Evolutionary conservation across 2,888 invertebrate genomes (phyloP), one percentile per base, ranked within the genome.

Genomic region (Scelioninae gen. 1): DNA sequence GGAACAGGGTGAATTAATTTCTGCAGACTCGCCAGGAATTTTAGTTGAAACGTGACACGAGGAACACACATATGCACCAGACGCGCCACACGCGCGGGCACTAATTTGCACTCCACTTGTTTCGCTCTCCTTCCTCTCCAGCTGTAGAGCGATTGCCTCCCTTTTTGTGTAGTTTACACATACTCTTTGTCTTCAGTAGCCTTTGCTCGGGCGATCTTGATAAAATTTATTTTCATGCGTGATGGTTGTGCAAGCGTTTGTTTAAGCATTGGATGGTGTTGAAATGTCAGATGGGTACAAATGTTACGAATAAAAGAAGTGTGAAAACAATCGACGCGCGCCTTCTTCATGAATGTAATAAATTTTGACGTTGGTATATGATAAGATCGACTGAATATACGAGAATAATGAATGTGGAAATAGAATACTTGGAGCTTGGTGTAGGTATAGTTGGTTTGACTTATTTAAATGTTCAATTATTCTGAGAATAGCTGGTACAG

Each of bases 151-250:
- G n/a, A n/a, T n/a, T n/a, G n/a, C n/a, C n/a, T n/a, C n/a, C n/a
- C n/a, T n/a, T n/a, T n/a, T n/a, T n/a, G n/a, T n/a, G n/a, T n/a
- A n/a, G n/a, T n/a, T n/a, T 65, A 34, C 58, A 51, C 32, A 29
- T 56, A 60, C 53, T 58, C 68, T 76, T 79, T 79, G 79, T 72
- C 79, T 72, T 71, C 56, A 63, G 69, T 60, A 45, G 76, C 47
- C 68, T 69, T 31, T n/a, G 13, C 15, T 31, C 43, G 32, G 60
- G 13, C 38, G 72, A 80, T 80, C 79, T 74, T 71, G 60, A 80
- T 80, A 68, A 34, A 32, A 47, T 49, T 58, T 15, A 60, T 79
- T 79, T 66, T 58, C 62, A 49, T 40, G 58, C 58, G 29, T 38
- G 31, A 13, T 53, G 31, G 11, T 65, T 53, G 65, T 6, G 60